Evolutionary conservation across 2,797 vertebrate genomes (phyloP).

Genomic region (Moxostoma hubbsi): DNA sequence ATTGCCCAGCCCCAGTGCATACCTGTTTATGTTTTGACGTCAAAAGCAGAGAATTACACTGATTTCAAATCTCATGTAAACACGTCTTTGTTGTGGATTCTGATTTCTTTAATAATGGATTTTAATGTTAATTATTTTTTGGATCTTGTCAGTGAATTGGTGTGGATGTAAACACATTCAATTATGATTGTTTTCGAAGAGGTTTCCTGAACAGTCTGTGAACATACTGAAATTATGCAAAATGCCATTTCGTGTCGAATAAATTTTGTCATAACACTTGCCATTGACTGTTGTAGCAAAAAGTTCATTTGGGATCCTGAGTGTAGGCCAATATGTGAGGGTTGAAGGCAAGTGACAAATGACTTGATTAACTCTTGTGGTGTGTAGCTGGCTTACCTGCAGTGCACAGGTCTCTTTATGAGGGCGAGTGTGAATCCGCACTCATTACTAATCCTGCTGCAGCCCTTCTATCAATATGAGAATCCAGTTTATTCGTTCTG

Average conservation of each 20-base stretch:
- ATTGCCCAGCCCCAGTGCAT: too few species aligned
- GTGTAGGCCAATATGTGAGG: background rate
- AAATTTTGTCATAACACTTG: background rate
- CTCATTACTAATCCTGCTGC: slow-evolving; percentile 8
- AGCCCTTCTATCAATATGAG: background rate
- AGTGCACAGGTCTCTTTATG: slow-evolving; percentile 7
- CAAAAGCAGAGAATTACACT: too few species aligned
- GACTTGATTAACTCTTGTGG: slow-evolving; percentile 1
- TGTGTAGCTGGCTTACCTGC: background rate
- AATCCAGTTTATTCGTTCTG: slow-evolving; percentile 24
- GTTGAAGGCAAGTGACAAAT: background rate
- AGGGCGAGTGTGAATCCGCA: slow-evolving; percentile 11
- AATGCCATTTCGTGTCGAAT: background rate
- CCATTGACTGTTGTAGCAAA: background rate
- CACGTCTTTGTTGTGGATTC: too few species aligned
- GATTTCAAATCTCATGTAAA: too few species aligned
- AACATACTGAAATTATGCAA: too few species aligned
- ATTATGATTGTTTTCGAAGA: too few species aligned
- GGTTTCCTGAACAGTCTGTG: too few species aligned
- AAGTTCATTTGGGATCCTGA: slow-evolving; percentile 1
- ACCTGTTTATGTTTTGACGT: too few species aligned
- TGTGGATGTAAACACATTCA: too few species aligned
- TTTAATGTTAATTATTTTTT: too few species aligned
- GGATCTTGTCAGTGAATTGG: too few species aligned
- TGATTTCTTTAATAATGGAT: too few species aligned